Evolutionary conservation across 2,797 vertebrate species (phyloP), one percentile per base, ranked within the genome.

Genomic region (Coregonus suidteri): DNA sequence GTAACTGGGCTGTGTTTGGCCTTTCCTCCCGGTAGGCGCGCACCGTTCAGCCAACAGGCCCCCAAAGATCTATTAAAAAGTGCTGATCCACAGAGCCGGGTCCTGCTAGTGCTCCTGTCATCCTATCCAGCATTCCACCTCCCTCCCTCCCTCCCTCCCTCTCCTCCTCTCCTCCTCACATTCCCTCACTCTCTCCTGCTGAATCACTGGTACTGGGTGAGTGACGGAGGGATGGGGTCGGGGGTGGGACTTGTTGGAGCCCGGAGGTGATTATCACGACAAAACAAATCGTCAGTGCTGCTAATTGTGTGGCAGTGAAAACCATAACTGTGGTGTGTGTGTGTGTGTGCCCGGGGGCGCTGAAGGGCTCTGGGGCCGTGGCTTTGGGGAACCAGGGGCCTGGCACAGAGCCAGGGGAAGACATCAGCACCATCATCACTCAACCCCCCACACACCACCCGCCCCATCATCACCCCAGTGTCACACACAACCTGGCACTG

Each of bases 221-320:
- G 80, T 78, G 81, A 91, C 90, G 86, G 89, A 86, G 84, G 87
- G 91, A 86, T 82, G 83, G 84, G 87, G 83, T 83, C 34, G 20
- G 16, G 9, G 16, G 62, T 31, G 20, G 85, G 85, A 87, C 87
- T 93, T 93, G 88, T 93, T 93, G 89, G 87, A 87, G 92, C 93
- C 93, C 91, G 93, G 80, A 93, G 95, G 91, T 95, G 94, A 96
- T 95, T 95, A 94, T 88, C 91, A 86, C 85, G 94, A 95, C 95
- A 95, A 91, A 93, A 93, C 95, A 95, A 95, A 95, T 96, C 95
- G 94, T 94, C 94, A 94, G 94, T 89, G 93, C 93, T 91, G 93
- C 97, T 98, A 98, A 98, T 97, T 97, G 96, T 79, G 81, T 93
- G 93, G 92, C 92, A 94, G 92, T 73, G 91, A 92, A 95, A 96